Conservation (phyloP, 1,140 invertebrate species). For the Metopolophium dirhodum region DNA sequence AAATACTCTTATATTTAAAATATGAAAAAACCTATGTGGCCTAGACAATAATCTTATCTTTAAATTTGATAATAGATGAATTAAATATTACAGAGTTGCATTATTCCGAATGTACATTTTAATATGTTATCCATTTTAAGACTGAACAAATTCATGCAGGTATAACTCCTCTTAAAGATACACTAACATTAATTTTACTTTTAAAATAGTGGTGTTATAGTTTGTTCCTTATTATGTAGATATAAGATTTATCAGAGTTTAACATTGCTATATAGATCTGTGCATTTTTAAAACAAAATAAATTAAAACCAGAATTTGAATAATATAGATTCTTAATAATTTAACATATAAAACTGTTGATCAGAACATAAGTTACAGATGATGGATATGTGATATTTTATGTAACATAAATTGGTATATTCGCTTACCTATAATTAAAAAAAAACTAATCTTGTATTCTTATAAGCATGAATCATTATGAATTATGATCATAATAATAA, state of each 20-base stretch:
- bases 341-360: not conserved
- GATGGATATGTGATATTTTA: not conserved
- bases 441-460: no score
- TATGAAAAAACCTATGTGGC: not conserved
- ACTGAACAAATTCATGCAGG: not conserved
- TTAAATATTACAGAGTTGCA: not conserved
- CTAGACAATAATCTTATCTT: not conserved
- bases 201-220: not conserved
- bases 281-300: not conserved
- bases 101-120: not conserved
- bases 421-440: no score
- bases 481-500: no score
- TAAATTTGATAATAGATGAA: not conserved
- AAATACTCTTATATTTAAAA: not conserved
- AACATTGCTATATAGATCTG: not conserved
- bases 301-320: not conserved
- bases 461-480: no score
- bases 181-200: not conserved
- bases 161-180: not conserved
- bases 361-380: not conserved
- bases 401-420: no score
- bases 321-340: not conserved
- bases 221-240: not conserved
- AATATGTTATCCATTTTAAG: not conserved
- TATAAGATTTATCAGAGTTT: not conserved